These are phyloP conservation scores for Melitaea athalia DNA, from an alignment of 2,888 invertebrate genomes.

Conservation along the genomic window DNA sequence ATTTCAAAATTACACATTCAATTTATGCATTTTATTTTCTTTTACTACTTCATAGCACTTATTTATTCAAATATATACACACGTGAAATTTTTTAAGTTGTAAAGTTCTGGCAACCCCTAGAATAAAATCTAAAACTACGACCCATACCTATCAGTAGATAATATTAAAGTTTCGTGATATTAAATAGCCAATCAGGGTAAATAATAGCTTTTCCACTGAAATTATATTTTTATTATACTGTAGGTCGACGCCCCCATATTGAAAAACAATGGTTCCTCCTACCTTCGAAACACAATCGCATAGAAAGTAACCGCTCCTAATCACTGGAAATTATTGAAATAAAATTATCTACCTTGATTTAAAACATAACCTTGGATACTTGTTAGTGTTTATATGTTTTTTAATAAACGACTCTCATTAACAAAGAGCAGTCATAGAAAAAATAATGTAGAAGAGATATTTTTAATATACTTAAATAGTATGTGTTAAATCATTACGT, in stretches of 20 bases:
- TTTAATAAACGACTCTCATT: not conserved
- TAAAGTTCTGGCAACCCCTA: no score
- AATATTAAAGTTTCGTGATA: no score
- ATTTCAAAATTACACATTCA: not conserved
- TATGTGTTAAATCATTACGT: no score
- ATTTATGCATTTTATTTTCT: not conserved
- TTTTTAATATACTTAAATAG: no score
- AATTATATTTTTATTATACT: no score
- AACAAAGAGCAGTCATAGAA: not conserved
- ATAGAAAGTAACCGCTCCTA: no score
- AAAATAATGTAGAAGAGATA: no score
- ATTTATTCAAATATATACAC: not conserved
- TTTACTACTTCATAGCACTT: not conserved
- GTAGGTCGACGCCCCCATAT: no score
- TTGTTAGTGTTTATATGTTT: not conserved
- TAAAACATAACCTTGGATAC: not conserved
- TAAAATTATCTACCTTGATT: not conserved
- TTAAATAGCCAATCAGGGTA: no score
- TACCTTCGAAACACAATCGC: not conserved
- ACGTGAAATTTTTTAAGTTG: not conserved
- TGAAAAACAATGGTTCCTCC: not conserved
- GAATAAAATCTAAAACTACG: no score
- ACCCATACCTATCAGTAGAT: no score
- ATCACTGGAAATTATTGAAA: not conserved
- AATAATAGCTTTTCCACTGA: no score